Percentiles rank a stretch among this genome's conserved stretches.
Evolutionary conservation across 2,888 invertebrate genomes (phyloP).

Genomic region (Podotricha telesiphe): DNA sequence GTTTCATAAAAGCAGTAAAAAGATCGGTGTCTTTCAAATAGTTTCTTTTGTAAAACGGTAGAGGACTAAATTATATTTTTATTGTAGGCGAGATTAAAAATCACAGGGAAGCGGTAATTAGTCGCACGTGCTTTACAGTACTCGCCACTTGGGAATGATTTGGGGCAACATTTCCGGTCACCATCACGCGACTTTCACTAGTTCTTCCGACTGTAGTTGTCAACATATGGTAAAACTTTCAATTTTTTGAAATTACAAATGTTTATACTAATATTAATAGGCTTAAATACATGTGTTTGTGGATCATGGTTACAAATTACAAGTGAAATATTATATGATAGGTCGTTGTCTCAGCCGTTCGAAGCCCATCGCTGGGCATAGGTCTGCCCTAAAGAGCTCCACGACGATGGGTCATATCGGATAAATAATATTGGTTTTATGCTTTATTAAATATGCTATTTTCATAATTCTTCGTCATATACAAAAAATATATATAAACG

Average conservation of each 20-base stretch:
- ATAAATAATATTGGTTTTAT: too few species aligned
- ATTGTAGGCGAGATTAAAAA: constrained; percentile 46
- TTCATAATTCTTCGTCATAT: too few species aligned
- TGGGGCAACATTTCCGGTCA: constrained; percentile 66
- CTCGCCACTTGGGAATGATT: constrained; percentile 55
- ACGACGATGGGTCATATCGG: too few species aligned
- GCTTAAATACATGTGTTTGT: not conserved
- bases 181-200: constrained; percentile 60
- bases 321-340: too few species aligned
- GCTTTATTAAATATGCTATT: too few species aligned
- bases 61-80: constrained; percentile 27
- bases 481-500: too few species aligned
- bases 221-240: constrained; percentile 46
- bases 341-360: too few species aligned
- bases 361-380: too few species aligned
- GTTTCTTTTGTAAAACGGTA: constrained; percentile 3
- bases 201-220: constrained; percentile 47
- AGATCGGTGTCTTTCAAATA: not conserved
- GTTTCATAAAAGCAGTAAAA: not conserved
- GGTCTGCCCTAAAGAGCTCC: too few species aligned
- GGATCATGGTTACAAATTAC: not conserved
- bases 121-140: constrained; percentile 58
- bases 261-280: not conserved
- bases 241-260: not conserved
- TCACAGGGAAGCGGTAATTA: constrained; percentile 58